Conservation (phyloP, 2,888 invertebrate species). For the Agrochola lota region DNA sequence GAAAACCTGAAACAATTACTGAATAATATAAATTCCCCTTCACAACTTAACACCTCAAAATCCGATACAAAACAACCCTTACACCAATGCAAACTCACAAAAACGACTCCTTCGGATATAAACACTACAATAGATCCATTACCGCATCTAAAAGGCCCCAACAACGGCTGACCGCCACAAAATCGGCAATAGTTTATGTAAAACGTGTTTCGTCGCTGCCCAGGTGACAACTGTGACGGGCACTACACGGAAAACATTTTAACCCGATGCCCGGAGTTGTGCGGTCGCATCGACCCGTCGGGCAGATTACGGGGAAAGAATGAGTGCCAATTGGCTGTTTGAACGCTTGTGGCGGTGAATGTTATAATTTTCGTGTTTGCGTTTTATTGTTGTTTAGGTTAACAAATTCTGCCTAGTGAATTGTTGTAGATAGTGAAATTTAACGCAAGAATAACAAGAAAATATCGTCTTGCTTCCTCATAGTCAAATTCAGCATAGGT, state of each 20-base stretch:
- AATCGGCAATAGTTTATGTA: constrained; percentile 68
- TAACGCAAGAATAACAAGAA: background rate
- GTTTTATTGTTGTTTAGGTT: constrained; percentile 15
- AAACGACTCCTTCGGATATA: constrained; percentile 42
- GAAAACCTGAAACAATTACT: constrained; percentile 12
- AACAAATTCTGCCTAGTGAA: background rate
- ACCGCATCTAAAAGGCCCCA: constrained; percentile 62
- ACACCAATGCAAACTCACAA: constrained; percentile 19
- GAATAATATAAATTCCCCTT: constrained; percentile 5
- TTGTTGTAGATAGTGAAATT: too few relatives aligned
- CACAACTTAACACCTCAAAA: constrained; percentile 13
- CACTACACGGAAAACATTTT: constrained; percentile 87
- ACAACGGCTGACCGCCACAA: constrained; percentile 54
- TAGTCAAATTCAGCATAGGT: background rate
- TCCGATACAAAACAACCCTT: constrained; percentile 41
- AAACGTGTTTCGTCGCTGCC: constrained; percentile 61
- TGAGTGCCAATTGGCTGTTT: constrained; percentile 61
- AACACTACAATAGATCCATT: constrained; percentile 68
- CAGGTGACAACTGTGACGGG: constrained; percentile 78
- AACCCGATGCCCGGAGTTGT: constrained; percentile 76
- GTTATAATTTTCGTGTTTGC: constrained; percentile 44
- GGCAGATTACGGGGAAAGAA: constrained; percentile 62
- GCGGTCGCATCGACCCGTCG: constrained; percentile 74
- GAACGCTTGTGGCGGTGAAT: constrained; percentile 30
- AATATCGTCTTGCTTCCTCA: background rate